Conservation (phyloP, 2,797 vertebrate genomes). For the Crypturellus tataupa region DNA sequence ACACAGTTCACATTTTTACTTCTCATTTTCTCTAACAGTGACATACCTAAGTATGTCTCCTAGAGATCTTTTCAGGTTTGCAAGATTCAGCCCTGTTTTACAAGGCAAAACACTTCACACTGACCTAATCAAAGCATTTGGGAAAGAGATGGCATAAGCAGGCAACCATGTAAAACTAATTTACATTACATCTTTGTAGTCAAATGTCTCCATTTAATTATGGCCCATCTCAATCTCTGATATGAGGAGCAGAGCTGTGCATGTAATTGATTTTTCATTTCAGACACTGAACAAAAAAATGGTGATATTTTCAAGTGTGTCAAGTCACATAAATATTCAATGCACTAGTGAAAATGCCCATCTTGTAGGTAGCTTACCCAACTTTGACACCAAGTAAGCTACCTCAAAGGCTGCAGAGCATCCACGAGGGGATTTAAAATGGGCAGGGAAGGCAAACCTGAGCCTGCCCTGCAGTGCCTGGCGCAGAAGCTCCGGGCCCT, state of each 20-base stretch:
- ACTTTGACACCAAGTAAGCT: not conserved
- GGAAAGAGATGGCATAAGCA: not conserved
- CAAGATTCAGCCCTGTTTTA: not conserved
- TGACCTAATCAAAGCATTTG: not conserved
- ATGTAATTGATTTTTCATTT: not conserved
- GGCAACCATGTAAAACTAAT: not conserved
- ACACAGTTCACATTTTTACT: not conserved
- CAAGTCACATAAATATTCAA: not conserved
- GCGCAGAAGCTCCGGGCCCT: not conserved
- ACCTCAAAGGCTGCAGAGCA: conserved; percentile 31
- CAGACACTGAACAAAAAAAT: not conserved
- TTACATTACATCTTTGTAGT: not conserved
- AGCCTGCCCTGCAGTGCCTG: not conserved
- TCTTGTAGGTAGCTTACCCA: conserved; percentile 11
- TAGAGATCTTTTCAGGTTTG: not conserved
- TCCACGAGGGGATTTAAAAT: conserved; percentile 39
- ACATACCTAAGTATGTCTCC: not conserved
- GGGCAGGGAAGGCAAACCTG: conserved; percentile 36
- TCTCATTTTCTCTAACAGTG: not conserved
- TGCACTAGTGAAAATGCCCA: not conserved
- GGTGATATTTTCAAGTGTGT: not conserved
- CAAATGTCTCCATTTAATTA: conserved; percentile 20
- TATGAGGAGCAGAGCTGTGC: not conserved
- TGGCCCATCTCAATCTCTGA: not conserved
- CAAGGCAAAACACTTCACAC: not conserved